These are phyloP conservation scores for Notiomystis cincta DNA, from an alignment of 2,113 vertebrate genomes.

Conservation along the genomic window DNA sequence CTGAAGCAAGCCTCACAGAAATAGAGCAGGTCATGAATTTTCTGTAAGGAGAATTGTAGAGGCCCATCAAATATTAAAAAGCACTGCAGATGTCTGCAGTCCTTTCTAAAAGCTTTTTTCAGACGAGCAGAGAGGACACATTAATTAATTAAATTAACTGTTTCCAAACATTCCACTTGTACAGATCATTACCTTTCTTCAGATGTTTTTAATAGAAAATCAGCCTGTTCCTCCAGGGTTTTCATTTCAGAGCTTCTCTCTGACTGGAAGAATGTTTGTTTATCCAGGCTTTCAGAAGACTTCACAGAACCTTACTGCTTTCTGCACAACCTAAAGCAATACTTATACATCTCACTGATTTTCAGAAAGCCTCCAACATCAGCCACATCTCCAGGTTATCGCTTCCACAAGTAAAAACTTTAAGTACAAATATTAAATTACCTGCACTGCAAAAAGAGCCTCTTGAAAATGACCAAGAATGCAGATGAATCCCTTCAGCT, in stretches of 20 bases:
- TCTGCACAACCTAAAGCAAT: neutral
- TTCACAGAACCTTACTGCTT: neutral
- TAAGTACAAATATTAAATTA: neutral
- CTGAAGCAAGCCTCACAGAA: neutral
- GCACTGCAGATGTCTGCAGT: slow-evolving; percentile 66
- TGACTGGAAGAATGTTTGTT: neutral
- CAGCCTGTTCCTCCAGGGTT: neutral
- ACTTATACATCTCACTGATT: neutral
- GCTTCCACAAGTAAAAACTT: neutral
- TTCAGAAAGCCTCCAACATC: neutral
- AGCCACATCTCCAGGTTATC: neutral
- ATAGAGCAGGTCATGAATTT: slow-evolving; percentile 32
- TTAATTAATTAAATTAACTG: slow-evolving; percentile 12
- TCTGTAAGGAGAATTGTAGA: slow-evolving; percentile 5
- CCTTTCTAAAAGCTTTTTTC: slow-evolving; percentile 34
- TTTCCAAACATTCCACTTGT: neutral
- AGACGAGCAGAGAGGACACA: neutral
- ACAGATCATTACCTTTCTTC: neutral
- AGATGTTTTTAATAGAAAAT: neutral
- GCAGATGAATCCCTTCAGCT: neutral
- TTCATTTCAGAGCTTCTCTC: neutral
- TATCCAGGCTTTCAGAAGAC: neutral
- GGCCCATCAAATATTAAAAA: slow-evolving; percentile 61
- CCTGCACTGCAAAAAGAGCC: neutral
- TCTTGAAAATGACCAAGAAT: neutral